Percentiles rank a stretch among this genome's conserved stretches.
phyloP scores from a whole-genome alignment of 2,888 invertebrate species.

The Antheraea yamamai region DNA sequence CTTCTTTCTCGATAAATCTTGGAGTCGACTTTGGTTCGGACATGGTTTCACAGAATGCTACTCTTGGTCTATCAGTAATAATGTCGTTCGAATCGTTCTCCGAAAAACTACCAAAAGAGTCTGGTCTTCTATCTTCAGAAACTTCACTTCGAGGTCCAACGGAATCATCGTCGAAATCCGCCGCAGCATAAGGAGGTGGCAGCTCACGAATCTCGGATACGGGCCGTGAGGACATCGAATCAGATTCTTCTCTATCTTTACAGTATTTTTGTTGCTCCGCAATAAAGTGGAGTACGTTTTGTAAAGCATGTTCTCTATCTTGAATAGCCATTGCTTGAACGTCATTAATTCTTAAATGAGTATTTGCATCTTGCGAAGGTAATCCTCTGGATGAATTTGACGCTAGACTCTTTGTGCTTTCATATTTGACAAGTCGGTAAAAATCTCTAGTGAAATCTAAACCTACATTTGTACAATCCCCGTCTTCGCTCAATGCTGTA shows the following conservation, averaged over 20 bases:
- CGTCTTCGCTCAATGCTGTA: conserved; percentile 86
- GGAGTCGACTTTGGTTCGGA: conserved; percentile 74
- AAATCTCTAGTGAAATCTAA: conserved; percentile 90
- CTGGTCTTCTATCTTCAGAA: conserved; percentile 74
- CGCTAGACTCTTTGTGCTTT: conserved; percentile 89
- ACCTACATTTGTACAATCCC: conserved; percentile 86
- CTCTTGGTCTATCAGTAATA: conserved; percentile 59
- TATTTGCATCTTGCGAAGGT: conserved; percentile 79
- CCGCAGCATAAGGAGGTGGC: conserved; percentile 76
- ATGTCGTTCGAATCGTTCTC: conserved; percentile 77
- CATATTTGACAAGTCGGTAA: conserved; percentile 90
- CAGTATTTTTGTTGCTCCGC: conserved; percentile 89
- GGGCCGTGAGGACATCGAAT: conserved; percentile 79
- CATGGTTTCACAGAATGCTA: conserved; percentile 68
- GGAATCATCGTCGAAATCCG: conserved; percentile 76
- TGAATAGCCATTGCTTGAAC: conserved; percentile 75
- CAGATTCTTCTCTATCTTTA: conserved; percentile 81
- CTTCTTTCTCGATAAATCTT: conserved; percentile 74
- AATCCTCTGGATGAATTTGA: conserved; percentile 87
- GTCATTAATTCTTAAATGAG: conserved; percentile 71
- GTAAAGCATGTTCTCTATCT: conserved; percentile 86
- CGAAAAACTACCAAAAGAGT: conserved; percentile 76
- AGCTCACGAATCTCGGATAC: conserved; percentile 82
- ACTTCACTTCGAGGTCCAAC: conserved; percentile 75
- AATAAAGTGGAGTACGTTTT: conserved; percentile 88